phyloP scores from a whole-genome alignment of 2,113 vertebrate species.

The Bufo bufo region DNA sequence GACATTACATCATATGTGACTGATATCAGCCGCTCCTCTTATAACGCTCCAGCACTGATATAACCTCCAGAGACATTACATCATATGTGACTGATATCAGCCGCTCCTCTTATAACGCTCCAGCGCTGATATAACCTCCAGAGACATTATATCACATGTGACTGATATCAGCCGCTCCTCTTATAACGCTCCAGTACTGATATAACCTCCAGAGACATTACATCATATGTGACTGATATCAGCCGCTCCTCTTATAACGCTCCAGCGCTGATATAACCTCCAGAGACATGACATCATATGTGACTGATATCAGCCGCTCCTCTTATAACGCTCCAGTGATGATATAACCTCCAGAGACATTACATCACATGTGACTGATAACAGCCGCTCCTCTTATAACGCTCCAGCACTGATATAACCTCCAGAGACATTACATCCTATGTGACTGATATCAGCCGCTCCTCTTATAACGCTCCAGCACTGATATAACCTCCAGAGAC shows the following conservation, averaged over 20 bases:
- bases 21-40: no score
- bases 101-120: no score
- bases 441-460: no score
- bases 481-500: background rate
- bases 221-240: no score
- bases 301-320: no score
- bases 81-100: no score
- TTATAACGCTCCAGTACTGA: background rate
- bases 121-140: no score
- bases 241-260: background rate
- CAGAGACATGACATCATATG: background rate
- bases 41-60: no score
- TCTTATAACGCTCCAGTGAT: background rate
- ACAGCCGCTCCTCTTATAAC: background rate
- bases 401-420: background rate
- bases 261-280: background rate
- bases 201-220: background rate
- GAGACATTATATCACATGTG: no score
- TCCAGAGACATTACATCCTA: background rate
- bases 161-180: no score
- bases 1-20: no score
- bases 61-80: no score
- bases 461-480: background rate
- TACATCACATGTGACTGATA: background rate
- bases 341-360: background rate